Evolutionary conservation across 37 sponge, comb jelly and placozoan genomes (phyloP), one percentile per base, ranked within the genome.

Genomic region (Beroe forskalii): DNA sequence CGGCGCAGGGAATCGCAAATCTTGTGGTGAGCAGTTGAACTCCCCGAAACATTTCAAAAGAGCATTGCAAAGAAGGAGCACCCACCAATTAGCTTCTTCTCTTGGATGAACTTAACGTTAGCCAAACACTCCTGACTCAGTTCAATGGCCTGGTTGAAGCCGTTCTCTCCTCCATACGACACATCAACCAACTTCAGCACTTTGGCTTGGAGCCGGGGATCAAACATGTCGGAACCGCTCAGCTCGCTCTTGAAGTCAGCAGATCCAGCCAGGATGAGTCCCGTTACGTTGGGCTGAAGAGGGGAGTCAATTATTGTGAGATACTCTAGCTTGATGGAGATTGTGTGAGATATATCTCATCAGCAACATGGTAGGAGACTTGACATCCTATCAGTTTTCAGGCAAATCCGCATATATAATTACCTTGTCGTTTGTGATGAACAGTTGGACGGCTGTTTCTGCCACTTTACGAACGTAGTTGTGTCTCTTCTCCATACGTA

Each of bases 181-280:
- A 98, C 95, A 86, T 98, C 99, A 2, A 98, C 99, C 30, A 95
- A 90, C 67, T 98, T 98, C 63, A 98, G 89, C 1, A 98, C 90
- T 62, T 94, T 94, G n/a, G 89, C 89, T 62, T 97, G 95, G 25
- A 97, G 90, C 31, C 97, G 92, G 14, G 94, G 96, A 83, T 98
- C 99, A 93, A 98, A 98, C 95, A 98, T 94, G 92, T 98, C 99
- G 25, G 99, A 96, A 32, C 95, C 96, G 40, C 97, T 93, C 48
- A 98, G 91, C 60, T 98, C 99, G 0, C 97, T 98, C 92, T 98
- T 98, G 92, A 98, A 98, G 60, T 98, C 99, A 22, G 99, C 99
- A 37, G 97, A 96, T 0, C 99, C 99, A 48, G 99, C 99, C 25
- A 98, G 91, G 41, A 98, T 95, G 23, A 98, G 92, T 4, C 99